Conservation (phyloP, 2,113 vertebrate genomes). For the Polypterus bichir region DNA sequence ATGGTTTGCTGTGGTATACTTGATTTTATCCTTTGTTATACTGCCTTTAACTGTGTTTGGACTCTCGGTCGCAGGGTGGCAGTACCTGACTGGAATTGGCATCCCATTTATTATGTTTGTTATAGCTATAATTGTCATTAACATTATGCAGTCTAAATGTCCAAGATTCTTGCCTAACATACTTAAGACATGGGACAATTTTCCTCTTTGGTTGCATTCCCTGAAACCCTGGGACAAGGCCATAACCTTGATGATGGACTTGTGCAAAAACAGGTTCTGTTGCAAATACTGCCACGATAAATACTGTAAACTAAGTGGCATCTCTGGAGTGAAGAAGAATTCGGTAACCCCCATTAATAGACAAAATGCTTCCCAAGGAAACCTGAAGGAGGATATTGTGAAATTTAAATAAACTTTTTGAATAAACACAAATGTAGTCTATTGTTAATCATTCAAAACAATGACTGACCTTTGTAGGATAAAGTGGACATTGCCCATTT, state of each 20-base stretch:
- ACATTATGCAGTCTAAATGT: conserved; percentile 38
- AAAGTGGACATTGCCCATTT: too few species aligned
- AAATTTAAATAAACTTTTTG: too few species aligned
- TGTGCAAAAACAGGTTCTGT: conserved; percentile 36
- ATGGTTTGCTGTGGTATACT: conserved; percentile 63
- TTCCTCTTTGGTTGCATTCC: conserved; percentile 53
- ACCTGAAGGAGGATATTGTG: too few species aligned
- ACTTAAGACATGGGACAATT: conserved; percentile 49
- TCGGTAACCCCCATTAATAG: too few species aligned
- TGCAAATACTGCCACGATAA: conserved; percentile 10
- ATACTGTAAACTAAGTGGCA: too few species aligned
- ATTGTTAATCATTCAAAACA: too few species aligned
- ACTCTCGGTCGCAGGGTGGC: conserved; percentile 57
- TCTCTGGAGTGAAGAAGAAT: too few species aligned
- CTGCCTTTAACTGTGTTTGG: conserved; percentile 48
- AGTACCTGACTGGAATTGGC: conserved; percentile 48
- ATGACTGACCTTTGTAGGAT: too few species aligned
- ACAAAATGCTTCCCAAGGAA: too few species aligned
- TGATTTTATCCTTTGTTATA: conserved; percentile 47
- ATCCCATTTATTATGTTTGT: conserved; percentile 32
- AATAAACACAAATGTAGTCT: too few species aligned
- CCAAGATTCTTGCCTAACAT: conserved; percentile 38
- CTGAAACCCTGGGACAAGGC: conserved; percentile 51
- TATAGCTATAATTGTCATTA: conserved; percentile 36
- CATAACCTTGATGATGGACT: conserved; percentile 20